These are phyloP conservation scores for Mesembrinibis cayennensis DNA, from an alignment of 2,113 vertebrate genomes.

Conservation along the genomic window DNA sequence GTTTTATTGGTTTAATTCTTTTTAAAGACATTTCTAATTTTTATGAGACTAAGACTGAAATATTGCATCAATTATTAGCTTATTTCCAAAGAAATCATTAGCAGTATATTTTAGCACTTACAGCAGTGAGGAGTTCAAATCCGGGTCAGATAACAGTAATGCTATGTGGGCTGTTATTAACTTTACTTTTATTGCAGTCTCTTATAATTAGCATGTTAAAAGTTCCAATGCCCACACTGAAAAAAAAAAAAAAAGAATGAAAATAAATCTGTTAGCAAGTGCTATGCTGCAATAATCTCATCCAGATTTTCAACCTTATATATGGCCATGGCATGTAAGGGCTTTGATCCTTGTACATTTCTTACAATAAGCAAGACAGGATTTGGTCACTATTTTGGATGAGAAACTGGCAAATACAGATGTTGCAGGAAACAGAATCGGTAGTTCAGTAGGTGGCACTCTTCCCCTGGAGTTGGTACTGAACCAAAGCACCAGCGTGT, in stretches of 20 bases:
- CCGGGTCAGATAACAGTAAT: background rate
- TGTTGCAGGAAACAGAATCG: background rate
- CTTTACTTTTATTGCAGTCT: background rate
- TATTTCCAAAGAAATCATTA: slow-evolving; percentile 5
- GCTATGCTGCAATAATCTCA: background rate
- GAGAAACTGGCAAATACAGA: background rate
- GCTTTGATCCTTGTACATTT: background rate
- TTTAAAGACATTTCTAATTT: slow-evolving; percentile 36
- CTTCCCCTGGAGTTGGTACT: slow-evolving; percentile 39
- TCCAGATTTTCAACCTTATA: background rate
- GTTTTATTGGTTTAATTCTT: slow-evolving; percentile 19
- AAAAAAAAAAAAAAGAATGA: too few relatives aligned
- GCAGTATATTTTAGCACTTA: background rate
- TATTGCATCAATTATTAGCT: slow-evolving; percentile 23
- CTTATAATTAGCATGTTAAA: background rate
- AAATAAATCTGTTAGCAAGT: background rate
- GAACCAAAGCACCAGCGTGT: background rate
- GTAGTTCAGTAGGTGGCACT: slow-evolving; percentile 61
- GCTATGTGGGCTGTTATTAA: background rate
- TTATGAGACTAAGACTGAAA: slow-evolving; percentile 32
- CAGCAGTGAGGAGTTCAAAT: slow-evolving; percentile 3
- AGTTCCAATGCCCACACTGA: background rate
- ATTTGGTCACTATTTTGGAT: background rate
- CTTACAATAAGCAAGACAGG: background rate
- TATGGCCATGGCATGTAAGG: rapidly evolving